Base-by-base conservation (phyloP, 1,140 invertebrate genomes). In the Drosophila punjabiensis region DNA sequence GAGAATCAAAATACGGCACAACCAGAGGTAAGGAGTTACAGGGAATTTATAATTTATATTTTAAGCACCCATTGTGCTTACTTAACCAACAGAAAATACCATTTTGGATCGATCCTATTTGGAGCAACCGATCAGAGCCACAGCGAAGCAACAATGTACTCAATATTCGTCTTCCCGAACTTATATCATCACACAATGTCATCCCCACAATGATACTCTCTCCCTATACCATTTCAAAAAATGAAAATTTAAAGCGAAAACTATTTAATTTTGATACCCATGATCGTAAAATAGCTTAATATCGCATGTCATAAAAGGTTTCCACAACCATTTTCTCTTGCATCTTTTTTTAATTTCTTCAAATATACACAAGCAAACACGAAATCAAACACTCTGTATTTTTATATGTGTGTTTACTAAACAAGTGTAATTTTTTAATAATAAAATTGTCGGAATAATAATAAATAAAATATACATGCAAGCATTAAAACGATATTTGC, bases 1-100 rank as follows among this genome's bases (percentile, higher is more conserved):
- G 92, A 93, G 6, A 94, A 94, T 75, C 92, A 93, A 3, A 93
- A 94, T 85, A 93, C 93, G 35, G 91, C 93, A 37, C 91, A 93
- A 18, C 65, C 84, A 9, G 82, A 94, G 58, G 94, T 94, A 53
- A 75, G 45, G 56, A 9, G 5, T 24, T 2, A 3, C 35, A 6
- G 13, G 0, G 3, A 39, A 0, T n/a, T 11, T 10, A 13, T 39
- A 28, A 58, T 10, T 58, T 16, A 11, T 16, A 58, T 28, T 39
- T 20, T 0, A 14, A 8, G 1, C 71, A 58, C 67, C 52, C 56
- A 43, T 48, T 41, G 14, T n/a, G 9, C 28, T 20, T 43, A 20
- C 33, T 48, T 67, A 5, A 56, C 10, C 13, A 20, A 78, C 30
- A 79, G 85, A 89, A 85, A 76, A 33, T 92, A 32, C 91, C 92